Base-by-base conservation (phyloP, 2,888 invertebrate genomes). In the Sacculina carcini region DNA sequence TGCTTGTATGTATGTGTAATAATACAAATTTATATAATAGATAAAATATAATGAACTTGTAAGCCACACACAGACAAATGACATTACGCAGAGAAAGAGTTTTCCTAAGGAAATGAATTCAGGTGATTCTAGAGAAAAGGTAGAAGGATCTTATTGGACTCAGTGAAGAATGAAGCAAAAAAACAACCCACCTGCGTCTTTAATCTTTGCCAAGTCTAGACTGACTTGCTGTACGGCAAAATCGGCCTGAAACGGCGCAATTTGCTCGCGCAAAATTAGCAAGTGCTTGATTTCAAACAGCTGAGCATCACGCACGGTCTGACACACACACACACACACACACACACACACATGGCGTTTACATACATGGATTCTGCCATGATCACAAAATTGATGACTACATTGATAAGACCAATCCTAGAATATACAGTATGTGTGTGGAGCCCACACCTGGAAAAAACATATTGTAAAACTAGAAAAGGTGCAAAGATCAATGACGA, bases 261-360 rank as follows among this genome's bases (percentile, higher is more conserved):
- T 96, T 66, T 98, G 98, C 64, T 98, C 98, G 23, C 98, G 69
- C 2, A 99, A 69, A 53, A 99, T 98, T 3, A 99, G 70, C 53
- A 99, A 69, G 67, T 99, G 98, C 64, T 98, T 98, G 40, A 98
- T 87, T 67, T 94, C 80, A 66, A 98, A 98, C n/a, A 98, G 69
- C 62, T 85, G 79, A 0, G 86, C 92, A 66, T 98, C 94, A 6
- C 42, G 34, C 49, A 44, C 3, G 2, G 38, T 32, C 19, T 52
- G 28, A 2, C 28, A 28, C 24, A 4, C 12, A 31, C 46, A 51
- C 51, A 51, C 51, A 39, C 29, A 47, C 39, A 51, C 48, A 47
- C 47, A 46, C 29, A 42, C 50, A 50, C 21, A 39, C 47, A 51
- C 51, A n/a, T n/a, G n/a, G n/a, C n/a, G n/a, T n/a, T n/a, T n/a